Percentiles rank a stretch among this genome's conserved stretches.
These are phyloP conservation scores for Hydrochoerus hydrochaeris DNA, from an alignment of 2,113 vertebrate species.

Conservation along the genomic window DNA sequence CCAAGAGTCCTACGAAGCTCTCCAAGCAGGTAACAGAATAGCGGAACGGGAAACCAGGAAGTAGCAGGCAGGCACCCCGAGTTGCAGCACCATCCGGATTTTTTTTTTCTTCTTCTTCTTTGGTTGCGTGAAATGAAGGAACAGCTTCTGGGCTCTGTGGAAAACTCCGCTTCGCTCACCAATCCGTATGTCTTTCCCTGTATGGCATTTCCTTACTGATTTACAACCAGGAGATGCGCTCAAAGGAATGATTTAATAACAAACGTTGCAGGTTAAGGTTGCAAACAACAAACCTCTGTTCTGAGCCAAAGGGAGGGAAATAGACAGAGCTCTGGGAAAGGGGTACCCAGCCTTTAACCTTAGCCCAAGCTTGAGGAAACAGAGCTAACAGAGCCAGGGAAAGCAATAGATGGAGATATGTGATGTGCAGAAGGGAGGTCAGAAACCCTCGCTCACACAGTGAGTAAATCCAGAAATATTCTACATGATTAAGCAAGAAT, in stretches of 20 bases:
- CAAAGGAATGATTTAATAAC: constrained; percentile 58
- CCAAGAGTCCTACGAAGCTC: background rate
- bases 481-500: constrained; percentile 27
- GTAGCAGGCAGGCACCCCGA: background rate
- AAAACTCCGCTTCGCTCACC: background rate
- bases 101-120: background rate
- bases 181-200: background rate
- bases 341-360: background rate
- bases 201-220: constrained; percentile 50
- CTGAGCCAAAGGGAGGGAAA: background rate
- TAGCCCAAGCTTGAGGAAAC: background rate
- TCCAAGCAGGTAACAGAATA: background rate
- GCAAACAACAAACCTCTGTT: background rate
- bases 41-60: background rate
- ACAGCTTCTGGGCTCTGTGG: background rate
- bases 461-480: constrained; percentile 56
- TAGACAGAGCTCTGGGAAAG: background rate
- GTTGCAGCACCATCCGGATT: background rate
- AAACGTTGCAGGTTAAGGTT: background rate
- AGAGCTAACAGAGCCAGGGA: background rate
- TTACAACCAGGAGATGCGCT: constrained; percentile 31
- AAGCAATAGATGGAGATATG: background rate
- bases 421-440: background rate
- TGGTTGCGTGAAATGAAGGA: background rate
- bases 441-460: background rate